Conservation (phyloP, 1,140 invertebrate species). For the Apolygus lucorum region DNA sequence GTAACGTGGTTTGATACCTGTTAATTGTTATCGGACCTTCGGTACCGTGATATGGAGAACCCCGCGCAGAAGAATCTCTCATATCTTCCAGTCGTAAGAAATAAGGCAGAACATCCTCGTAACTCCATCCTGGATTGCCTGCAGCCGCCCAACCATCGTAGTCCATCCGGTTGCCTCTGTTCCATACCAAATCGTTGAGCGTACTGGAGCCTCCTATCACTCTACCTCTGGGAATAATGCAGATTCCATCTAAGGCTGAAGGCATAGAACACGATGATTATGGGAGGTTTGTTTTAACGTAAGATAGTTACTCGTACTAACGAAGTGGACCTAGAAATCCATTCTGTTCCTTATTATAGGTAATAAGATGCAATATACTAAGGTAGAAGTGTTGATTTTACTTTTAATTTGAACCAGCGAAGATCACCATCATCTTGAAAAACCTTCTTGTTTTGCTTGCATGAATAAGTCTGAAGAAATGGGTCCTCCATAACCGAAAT, state of each 20-base stretch:
- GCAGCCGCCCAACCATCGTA: slow-evolving; percentile 48
- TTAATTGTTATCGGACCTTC: slow-evolving; percentile 42
- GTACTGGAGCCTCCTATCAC: slow-evolving; percentile 53
- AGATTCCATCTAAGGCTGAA: slow-evolving; percentile 31
- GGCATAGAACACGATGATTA: slow-evolving; percentile 6
- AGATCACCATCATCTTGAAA: too few species aligned
- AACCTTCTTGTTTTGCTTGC: too few species aligned
- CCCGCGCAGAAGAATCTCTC: slow-evolving; percentile 64
- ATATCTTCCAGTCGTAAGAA: slow-evolving; percentile 45
- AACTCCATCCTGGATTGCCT: slow-evolving; percentile 44
- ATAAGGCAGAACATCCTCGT: slow-evolving; percentile 43
- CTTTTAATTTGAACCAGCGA: too few species aligned
- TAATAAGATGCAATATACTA: too few species aligned
- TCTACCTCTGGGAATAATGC: slow-evolving; percentile 40
- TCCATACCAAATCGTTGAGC: slow-evolving; percentile 55
- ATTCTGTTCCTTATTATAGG: too few species aligned
- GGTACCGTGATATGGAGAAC: slow-evolving; percentile 55
- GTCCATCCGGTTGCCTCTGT: slow-evolving; percentile 48
- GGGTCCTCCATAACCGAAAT: too few species aligned
- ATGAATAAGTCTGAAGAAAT: too few species aligned
- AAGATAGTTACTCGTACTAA: too few species aligned
- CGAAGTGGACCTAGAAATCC: too few species aligned
- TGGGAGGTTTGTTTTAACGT: too few species aligned
- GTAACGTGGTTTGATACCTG: too few species aligned
- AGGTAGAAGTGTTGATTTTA: too few species aligned